Percentiles rank a stretch among this genome's conserved stretches.
These are phyloP conservation scores for Lagopus muta DNA, from an alignment of 2,113 vertebrate genomes.

Conservation along the genomic window DNA sequence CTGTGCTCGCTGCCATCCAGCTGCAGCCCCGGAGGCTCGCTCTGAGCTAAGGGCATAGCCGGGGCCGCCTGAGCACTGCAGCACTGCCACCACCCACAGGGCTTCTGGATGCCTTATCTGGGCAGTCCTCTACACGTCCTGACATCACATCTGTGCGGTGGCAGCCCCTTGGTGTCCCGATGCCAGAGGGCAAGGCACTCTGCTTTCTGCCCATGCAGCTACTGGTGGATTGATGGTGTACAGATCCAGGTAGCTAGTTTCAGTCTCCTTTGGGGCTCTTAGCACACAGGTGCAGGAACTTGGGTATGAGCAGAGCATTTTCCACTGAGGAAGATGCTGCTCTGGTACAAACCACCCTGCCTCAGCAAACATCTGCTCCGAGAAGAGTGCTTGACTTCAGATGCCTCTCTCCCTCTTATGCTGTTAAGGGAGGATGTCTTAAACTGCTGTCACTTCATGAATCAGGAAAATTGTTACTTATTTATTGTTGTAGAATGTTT, in stretches of 20 bases:
- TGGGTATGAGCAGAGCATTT: background rate
- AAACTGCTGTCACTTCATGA: too few species aligned
- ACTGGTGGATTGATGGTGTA: background rate
- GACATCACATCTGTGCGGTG: background rate
- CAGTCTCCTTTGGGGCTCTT: background rate
- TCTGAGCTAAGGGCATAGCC: too few species aligned
- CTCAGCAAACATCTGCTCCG: background rate
- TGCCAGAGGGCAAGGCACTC: background rate
- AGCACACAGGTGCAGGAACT: background rate
- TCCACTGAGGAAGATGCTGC: background rate
- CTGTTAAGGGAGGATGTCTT: too few species aligned
- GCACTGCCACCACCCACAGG: background rate
- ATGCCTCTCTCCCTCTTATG: too few species aligned
- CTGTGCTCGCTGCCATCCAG: fast-evolving
- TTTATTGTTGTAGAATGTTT: too few species aligned
- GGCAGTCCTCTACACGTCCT: background rate
- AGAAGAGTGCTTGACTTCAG: background rate
- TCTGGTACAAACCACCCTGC: too few species aligned
- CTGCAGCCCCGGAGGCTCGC: too few species aligned
- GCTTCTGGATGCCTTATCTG: fast-evolving
- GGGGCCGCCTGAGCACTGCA: fast-evolving
- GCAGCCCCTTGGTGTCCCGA: background rate
- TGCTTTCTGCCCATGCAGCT: background rate
- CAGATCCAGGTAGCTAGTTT: background rate
- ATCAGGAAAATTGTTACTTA: too few species aligned